Base-by-base conservation (phyloP, 2,113 vertebrate genomes). In the Eulacestoma nigropectus region DNA sequence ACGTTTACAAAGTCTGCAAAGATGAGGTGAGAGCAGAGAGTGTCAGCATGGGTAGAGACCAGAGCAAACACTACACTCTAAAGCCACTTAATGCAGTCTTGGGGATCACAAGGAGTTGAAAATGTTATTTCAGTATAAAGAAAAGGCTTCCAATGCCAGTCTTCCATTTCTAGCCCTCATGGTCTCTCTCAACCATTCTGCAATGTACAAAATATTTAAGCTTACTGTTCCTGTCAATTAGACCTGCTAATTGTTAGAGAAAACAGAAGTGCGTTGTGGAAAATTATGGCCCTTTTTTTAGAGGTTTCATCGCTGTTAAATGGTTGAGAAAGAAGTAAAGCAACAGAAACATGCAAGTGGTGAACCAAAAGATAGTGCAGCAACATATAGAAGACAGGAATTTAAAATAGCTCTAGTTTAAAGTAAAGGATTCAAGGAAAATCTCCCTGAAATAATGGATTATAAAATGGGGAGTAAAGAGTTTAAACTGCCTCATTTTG, bases 11-110 rank as follows among this genome's bases (percentile, higher is more conserved):
- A 90, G 73, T 84, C 76, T 95, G 21, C 60, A 64, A n/a, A 87
- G 84, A 95, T 84, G 87, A 94, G 82, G 69, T 89, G 87, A 90
- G 72, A 95, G 68, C 55, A 89, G 59, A 65, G 53, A 33, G 52
- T 73, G 56, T 84, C 83, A 77, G 80, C 50, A 33, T 79, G 59
- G 56, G 46, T 23, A 87, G 68, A 70, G 65, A 77, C 41, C 72
- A 67, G 53, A 75, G 60, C 37, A 87, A 84, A 69, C 2, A 1
- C 68, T 67, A 16, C 47, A 11, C 13, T 81, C 33, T 81, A 78
- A 62, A 75, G 18, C 46, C 70, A 18, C 29, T 78, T 89, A 53
- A 18, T 65, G 41, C 29, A 65, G 60, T 87, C 65, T 53, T 82
- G 50, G 46, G 14, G 47, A 35, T 89, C 80, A 93, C 21, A 85